A percentile compares a stretch with the other conserved stretches of the same genome.
phyloP scores from a whole-genome alignment of 1,140 invertebrate genomes.

The Macrocentrus cingulum region DNA sequence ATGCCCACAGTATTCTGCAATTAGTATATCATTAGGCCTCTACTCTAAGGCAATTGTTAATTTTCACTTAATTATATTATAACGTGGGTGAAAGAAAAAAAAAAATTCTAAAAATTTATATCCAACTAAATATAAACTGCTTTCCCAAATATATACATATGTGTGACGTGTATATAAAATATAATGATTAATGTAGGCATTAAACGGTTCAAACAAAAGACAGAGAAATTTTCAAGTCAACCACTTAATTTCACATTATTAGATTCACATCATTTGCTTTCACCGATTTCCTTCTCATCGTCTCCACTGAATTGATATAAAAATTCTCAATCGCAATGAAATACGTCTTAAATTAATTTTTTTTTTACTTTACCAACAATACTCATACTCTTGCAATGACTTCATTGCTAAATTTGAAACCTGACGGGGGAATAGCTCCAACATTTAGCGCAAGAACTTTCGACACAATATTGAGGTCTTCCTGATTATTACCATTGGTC shows the following conservation, averaged over 20 bases:
- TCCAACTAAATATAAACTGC: too few relatives aligned
- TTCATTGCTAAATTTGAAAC: conserved; percentile 31
- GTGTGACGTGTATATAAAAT: too few relatives aligned
- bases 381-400: conserved; percentile 33
- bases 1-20: too few relatives aligned
- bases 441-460: conserved; percentile 78
- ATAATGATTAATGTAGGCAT: too few relatives aligned
- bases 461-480: conserved; percentile 77
- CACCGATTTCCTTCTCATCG: neutral
- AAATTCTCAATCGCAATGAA: conserved; percentile 2
- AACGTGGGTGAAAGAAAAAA: too few relatives aligned
- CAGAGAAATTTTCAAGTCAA: neutral
- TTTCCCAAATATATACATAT: too few relatives aligned
- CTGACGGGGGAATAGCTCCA: conserved; percentile 51
- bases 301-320: neutral
- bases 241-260: neutral
- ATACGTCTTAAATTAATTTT: too few relatives aligned
- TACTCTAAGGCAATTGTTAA: too few relatives aligned
- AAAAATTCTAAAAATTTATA: too few relatives aligned
- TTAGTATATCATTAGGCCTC: too few relatives aligned
- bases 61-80: too few relatives aligned
- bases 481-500: conserved; percentile 57
- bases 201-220: neutral
- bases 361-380: too few relatives aligned
- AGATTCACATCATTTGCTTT: neutral